These are phyloP conservation scores for Aplodontia rufa DNA, from an alignment of 2,113 vertebrate genomes.

Conservation along the genomic window DNA sequence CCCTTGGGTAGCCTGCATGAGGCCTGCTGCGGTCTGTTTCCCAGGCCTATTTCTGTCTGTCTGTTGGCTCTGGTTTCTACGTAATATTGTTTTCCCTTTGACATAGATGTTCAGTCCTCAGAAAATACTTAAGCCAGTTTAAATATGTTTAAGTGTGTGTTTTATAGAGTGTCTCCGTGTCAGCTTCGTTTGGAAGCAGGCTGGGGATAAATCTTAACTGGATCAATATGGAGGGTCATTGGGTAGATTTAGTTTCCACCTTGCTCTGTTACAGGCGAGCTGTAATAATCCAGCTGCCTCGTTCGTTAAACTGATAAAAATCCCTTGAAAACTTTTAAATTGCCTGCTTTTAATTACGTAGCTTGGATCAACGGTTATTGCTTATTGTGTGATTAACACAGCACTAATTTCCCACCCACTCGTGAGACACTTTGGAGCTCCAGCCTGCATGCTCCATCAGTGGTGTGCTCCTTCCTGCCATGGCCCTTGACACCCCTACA, in stretches of 20 bases:
- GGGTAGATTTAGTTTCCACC: constrained; percentile 21
- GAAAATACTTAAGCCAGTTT: neutral
- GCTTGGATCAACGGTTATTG: neutral
- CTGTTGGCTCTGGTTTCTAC: neutral
- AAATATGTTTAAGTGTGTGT: neutral
- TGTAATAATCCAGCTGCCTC: neutral
- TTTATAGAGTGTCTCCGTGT: neutral
- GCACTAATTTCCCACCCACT: neutral
- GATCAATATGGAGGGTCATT: neutral
- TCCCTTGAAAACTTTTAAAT: constrained; percentile 54
- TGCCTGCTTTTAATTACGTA: constrained; percentile 4
- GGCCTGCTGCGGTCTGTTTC: too few species aligned
- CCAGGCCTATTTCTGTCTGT: neutral
- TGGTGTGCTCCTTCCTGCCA: too few species aligned
- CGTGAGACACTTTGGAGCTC: neutral
- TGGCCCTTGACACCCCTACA: too few species aligned
- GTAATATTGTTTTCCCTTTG: neutral
- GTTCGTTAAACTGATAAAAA: constrained; percentile 48
- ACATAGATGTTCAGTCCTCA: neutral
- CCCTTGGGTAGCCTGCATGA: accelerated
- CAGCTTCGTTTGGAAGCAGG: neutral
- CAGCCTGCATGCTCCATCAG: neutral
- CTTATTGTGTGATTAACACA: constrained; percentile 50
- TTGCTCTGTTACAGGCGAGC: neutral
- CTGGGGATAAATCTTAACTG: neutral